These are phyloP conservation scores for Geopemphigus sp. DNA, from an alignment of 1,140 invertebrate species.

Conservation along the genomic window DNA sequence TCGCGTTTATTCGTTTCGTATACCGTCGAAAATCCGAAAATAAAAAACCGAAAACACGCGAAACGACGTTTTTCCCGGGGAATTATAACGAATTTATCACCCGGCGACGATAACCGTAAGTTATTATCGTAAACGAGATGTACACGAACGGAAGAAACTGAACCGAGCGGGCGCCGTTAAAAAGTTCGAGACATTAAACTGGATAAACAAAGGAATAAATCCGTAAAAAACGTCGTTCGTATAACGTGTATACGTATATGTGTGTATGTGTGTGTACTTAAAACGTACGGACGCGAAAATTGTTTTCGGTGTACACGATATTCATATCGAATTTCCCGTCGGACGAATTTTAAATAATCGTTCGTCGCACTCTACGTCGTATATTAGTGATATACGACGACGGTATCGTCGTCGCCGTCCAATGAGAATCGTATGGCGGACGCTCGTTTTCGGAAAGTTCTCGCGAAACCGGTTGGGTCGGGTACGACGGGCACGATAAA, in stretches of 20 bases:
- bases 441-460: constrained; percentile 1
- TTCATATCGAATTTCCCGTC: neutral
- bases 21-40: neutral
- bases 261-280: too few species aligned
- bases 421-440: too few species aligned
- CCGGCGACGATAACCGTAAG: neutral
- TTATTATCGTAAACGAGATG: too few species aligned
- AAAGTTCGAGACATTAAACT: neutral
- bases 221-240: too few species aligned
- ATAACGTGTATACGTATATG: too few species aligned
- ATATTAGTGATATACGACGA: too few species aligned
- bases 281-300: neutral
- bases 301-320: neutral
- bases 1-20: constrained; percentile 3
- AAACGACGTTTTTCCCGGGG: too few species aligned
- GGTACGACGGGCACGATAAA: too few species aligned
- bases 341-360: neutral
- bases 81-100: neutral
- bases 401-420: too few species aligned
- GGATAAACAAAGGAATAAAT: neutral
- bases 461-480: constrained; percentile 15
- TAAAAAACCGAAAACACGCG: too few species aligned
- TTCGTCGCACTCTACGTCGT: too few species aligned
- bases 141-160: neutral
- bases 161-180: neutral